Conservation (phyloP, 2,113 vertebrate genomes). For the Mus pahari region DNA sequence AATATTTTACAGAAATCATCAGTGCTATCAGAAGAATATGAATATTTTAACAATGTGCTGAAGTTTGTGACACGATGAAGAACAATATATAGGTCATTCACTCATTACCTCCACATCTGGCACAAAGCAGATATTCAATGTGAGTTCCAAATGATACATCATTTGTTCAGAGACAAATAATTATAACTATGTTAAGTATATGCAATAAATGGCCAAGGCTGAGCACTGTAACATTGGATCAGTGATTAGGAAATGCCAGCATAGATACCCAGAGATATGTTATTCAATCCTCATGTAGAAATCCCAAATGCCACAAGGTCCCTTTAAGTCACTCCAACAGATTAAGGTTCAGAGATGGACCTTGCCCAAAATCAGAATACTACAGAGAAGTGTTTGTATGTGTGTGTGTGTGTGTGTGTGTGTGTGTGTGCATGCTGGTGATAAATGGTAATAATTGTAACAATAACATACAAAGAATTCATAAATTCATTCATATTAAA, state of each 20-base stretch:
- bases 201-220: slow-evolving; percentile 6
- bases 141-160: background rate
- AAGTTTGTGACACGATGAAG: background rate
- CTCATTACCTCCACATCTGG: slow-evolving; percentile 2
- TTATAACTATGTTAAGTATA: background rate
- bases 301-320: background rate
- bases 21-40: background rate
- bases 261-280: background rate
- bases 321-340: background rate
- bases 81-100: background rate
- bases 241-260: background rate
- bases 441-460: background rate
- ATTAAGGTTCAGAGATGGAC: background rate
- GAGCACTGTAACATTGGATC: background rate
- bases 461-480: background rate
- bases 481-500: background rate
- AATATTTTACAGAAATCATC: slow-evolving; percentile 37
- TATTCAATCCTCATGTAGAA: background rate
- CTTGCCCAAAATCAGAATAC: background rate
- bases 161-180: slow-evolving; percentile 30
- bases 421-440: background rate
- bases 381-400: background rate
- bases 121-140: background rate
- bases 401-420: background rate
- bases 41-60: background rate